phyloP scores from a whole-genome alignment of 2,113 vertebrate genomes.

The Chaenogobius annularis region DNA sequence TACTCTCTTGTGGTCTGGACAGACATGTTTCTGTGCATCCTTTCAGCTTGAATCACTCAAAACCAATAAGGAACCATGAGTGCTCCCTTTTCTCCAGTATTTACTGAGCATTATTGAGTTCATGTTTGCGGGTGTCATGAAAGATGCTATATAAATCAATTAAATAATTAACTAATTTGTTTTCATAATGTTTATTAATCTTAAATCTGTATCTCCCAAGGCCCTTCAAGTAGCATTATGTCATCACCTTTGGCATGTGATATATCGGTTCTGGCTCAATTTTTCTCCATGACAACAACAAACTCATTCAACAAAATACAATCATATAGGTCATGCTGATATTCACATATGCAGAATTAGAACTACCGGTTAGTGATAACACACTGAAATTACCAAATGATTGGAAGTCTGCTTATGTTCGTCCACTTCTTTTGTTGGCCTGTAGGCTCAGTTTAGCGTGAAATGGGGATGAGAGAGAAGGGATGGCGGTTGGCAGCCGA shows the following conservation, averaged over 20 bases:
- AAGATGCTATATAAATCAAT: too few species aligned
- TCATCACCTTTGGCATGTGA: background rate
- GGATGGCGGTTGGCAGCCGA: too few species aligned
- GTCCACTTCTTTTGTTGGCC: too few species aligned
- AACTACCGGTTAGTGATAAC: too few species aligned
- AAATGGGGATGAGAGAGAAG: too few species aligned
- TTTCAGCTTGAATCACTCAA: background rate
- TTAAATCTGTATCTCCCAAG: background rate
- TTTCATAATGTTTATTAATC: background rate
- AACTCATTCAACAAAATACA: background rate
- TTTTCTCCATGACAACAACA: conserved; percentile 1
- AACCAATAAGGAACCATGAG: background rate
- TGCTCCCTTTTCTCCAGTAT: background rate
- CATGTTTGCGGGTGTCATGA: too few species aligned
- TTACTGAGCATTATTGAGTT: background rate
- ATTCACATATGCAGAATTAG: too few species aligned
- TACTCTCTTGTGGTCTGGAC: background rate
- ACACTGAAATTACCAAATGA: too few species aligned
- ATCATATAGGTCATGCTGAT: too few species aligned
- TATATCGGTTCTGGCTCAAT: background rate
- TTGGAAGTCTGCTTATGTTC: too few species aligned
- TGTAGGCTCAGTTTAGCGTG: too few species aligned
- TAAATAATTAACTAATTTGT: too few species aligned
- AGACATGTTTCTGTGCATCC: background rate
- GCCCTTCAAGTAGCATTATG: background rate